Conservation (phyloP, 2,888 invertebrate genomes). For the Calliscelio sp. region DNA sequence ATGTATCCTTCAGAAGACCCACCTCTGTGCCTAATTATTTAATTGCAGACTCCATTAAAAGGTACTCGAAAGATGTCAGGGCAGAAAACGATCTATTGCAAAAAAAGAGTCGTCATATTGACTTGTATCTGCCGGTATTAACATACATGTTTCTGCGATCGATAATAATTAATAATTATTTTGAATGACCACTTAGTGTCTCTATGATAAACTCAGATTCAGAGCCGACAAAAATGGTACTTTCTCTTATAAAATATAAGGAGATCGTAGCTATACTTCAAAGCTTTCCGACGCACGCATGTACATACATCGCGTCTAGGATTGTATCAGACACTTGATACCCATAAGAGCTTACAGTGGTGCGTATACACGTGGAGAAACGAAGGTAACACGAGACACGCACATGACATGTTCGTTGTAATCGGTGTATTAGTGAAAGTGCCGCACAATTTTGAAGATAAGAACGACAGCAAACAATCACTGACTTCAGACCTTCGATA, state of each 20-base stretch:
- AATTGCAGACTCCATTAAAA: constrained; percentile 54
- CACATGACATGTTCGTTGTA: constrained; percentile 49
- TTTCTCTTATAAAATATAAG: constrained; percentile 54
- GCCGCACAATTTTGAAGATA: constrained; percentile 47
- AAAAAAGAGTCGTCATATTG: constrained; percentile 6
- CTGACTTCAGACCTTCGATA: background rate
- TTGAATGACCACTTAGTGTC: constrained; percentile 2
- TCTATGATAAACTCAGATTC: constrained; percentile 9
- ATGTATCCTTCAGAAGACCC: constrained; percentile 49
- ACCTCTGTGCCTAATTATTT: constrained; percentile 58
- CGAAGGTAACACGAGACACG: constrained; percentile 54
- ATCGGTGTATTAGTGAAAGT: constrained; percentile 59
- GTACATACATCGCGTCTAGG: constrained; percentile 27
- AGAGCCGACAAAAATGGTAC: constrained; percentile 35
- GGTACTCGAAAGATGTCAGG: constrained; percentile 1
- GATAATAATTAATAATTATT: constrained; percentile 39
- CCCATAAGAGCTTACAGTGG: constrained; percentile 44
- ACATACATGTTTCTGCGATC: no score
- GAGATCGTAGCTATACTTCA: constrained; percentile 53
- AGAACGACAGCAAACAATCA: constrained; percentile 31
- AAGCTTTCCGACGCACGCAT: constrained; percentile 55
- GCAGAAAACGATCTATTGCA: constrained; percentile 14
- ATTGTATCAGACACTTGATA: constrained; percentile 56
- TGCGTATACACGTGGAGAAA: constrained; percentile 55
- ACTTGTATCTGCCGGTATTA: no score